Base-by-base conservation (phyloP, 2,888 invertebrate species). In the Xanthostigma xanthostigma region DNA sequence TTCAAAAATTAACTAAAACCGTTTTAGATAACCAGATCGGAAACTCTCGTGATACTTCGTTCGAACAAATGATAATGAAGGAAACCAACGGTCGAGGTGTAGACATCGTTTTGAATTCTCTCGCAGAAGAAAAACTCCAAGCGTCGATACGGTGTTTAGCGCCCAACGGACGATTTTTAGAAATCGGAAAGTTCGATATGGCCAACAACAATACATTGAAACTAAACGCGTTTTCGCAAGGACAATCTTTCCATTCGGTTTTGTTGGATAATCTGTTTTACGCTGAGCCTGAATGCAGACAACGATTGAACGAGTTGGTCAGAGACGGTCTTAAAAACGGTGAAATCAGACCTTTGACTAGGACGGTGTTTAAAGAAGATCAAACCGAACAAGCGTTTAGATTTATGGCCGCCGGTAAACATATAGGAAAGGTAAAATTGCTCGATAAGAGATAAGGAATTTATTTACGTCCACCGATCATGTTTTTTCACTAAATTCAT, bases 71-170 rank as follows among this genome's bases (percentile, higher is more conserved):
- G 76, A 76, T 97, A 48, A 73, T 83, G 56, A 72, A 72, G 44
- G 76, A 80, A 59, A 95, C 95, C 0, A 73, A 82, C 8, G 94
- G 95, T 11, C 73, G 74, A 56, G 94, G 95, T 37, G 95, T 97
- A 0, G 89, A 97, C 60, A 69, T 94, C 47, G 86, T 96, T 11
- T 68, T 92, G 9, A 97, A 97, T 65, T 94, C 93, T 0, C 68
- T 97, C 41, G 80, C 94, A 1, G 94, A 91, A 59, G 94, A 96
- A 42, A 95, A 95, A 65, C 72, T 95, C 1, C 74, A 78, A 59
- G 85, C 81, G 0, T 80, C 81, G 0, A 63, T 79, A 0, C 67
- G 78, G 3, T 82, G 81, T 54, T 62, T 82, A 9, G 76, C 72
- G 1, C 55, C 55, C 2, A 68, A 72, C 1, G 81, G 90, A 9